Evolutionary conservation across 1,140 invertebrate species (phyloP).

Genomic region (Cecropterus lyciades): DNA sequence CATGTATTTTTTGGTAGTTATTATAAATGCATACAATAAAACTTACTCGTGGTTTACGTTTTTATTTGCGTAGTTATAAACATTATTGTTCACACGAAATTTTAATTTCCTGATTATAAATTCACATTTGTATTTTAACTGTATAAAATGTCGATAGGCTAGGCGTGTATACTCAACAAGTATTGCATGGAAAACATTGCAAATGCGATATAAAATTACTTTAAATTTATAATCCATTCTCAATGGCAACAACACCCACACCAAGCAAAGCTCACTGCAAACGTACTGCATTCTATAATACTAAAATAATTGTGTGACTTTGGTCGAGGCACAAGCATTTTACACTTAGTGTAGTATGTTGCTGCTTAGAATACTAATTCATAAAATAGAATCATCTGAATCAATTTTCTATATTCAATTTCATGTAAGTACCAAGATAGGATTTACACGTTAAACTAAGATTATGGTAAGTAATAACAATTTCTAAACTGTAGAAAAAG

Average conservation of each 20-base stretch:
- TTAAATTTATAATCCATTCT: background rate
- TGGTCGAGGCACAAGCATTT: conserved; percentile 2
- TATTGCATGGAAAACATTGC: background rate
- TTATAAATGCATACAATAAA: conserved; percentile 53
- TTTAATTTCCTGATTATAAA: background rate
- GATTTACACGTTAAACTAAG: conserved; percentile 39
- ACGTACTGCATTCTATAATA: background rate
- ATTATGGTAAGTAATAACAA: conserved; percentile 38
- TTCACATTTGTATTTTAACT: conserved; percentile 1
- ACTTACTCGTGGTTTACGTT: background rate
- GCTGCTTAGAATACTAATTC: conserved; percentile 6
- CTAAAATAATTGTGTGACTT: conserved; percentile 7
- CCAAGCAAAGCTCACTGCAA: conserved; percentile 4
- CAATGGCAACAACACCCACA: background rate
- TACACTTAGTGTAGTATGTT: background rate
- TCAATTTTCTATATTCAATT: conserved; percentile 14
- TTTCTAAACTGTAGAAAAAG: conserved; percentile 43
- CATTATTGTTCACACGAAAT: no score
- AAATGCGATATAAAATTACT: background rate
- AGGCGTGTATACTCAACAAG: background rate
- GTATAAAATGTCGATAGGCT: background rate
- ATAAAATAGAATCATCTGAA: conserved; percentile 24
- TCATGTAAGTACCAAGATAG: conserved; percentile 12
- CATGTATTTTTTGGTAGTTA: conserved; percentile 22
- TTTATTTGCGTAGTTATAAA: background rate